Base-by-base conservation (phyloP, 2,888 invertebrate species). In the Atrina japonica region DNA sequence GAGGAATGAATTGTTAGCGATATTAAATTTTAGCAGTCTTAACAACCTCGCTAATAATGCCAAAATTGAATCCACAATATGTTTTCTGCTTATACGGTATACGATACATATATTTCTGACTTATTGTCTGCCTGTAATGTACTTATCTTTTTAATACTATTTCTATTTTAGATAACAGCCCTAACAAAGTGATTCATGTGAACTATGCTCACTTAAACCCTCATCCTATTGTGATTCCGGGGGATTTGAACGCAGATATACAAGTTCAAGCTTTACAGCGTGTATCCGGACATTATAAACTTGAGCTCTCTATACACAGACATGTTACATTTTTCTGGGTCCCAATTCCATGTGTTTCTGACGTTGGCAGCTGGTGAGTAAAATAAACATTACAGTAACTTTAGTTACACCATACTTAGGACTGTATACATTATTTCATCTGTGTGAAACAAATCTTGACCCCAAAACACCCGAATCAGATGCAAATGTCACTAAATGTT, bases 311-410 rank as follows among this genome's bases (percentile, higher is more conserved):
- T 16, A 53, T 64, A 11, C 52, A 64, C 27, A 52, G 43, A 14
- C 60, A 60, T 29, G 16, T 27, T 18, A 41, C 53, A 7, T 18
- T 64, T 2, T 25, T 52, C 25, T 64, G 53, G 53, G 52, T 53
- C 16, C 30, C 41, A 14, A 41, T 64, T 11, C 64, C 64, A 41
- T 64, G 64, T 43, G 18, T 64, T n/a, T 64, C 53, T 23, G 18
- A 35, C 14, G 64, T 64, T 11, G 64, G 64, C 9, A 53, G 53
- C 18, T 64, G 64, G 64, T 64, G 41, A 40, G 43, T 50, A n/a
- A n/a, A 27, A 29, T 9, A n/a, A n/a, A n/a, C n/a, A n/a, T n/a
- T n/a, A n/a, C n/a, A n/a, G n/a, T n/a, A n/a, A n/a, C n/a, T n/a
- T n/a, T n/a, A n/a, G n/a, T n/a, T n/a, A n/a, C n/a, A n/a, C n/a